These are phyloP conservation scores for Clanis bilineata DNA, from an alignment of 2,888 invertebrate genomes.

Conservation along the genomic window DNA sequence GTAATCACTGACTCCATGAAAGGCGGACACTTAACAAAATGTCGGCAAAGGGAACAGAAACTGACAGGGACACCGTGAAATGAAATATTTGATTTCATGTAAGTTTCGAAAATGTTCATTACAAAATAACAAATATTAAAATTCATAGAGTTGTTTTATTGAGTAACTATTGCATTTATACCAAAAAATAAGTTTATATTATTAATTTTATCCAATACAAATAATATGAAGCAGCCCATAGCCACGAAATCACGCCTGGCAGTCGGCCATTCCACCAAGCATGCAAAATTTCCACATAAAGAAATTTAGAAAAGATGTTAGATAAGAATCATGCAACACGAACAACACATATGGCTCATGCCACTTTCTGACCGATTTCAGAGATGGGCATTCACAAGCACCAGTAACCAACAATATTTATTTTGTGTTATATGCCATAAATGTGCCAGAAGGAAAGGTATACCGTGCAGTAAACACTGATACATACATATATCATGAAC, in stretches of 20 bases:
- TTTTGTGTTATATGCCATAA: constrained; percentile 70
- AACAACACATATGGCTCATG: constrained; percentile 79
- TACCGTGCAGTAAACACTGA: constrained; percentile 77
- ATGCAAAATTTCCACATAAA: constrained; percentile 73
- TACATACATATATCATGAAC: constrained; percentile 61
- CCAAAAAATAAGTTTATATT: constrained; percentile 14
- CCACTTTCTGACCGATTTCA: constrained; percentile 65
- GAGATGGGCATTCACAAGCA: constrained; percentile 78
- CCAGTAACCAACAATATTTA: constrained; percentile 65
- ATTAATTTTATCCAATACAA: constrained; percentile 39
- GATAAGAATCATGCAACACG: constrained; percentile 77
- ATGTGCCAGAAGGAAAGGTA: constrained; percentile 75
- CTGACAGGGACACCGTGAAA: constrained; percentile 50
- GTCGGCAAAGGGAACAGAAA: constrained; percentile 31
- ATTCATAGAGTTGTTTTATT: neutral
- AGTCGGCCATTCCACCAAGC: constrained; percentile 77
- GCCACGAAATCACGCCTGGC: constrained; percentile 70
- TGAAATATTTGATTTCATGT: constrained; percentile 29
- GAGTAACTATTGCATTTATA: constrained; percentile 6
- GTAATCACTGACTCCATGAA: constrained; percentile 48
- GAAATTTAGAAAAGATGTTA: constrained; percentile 65
- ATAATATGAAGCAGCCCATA: constrained; percentile 66
- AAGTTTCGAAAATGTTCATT: constrained; percentile 17
- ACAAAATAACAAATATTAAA: constrained; percentile 19
- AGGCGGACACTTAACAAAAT: constrained; percentile 40